Percentiles rank a stretch among this genome's conserved stretches.
Conservation (phyloP, 2,888 invertebrate genomes). For the Zele albiditarsus region DNA sequence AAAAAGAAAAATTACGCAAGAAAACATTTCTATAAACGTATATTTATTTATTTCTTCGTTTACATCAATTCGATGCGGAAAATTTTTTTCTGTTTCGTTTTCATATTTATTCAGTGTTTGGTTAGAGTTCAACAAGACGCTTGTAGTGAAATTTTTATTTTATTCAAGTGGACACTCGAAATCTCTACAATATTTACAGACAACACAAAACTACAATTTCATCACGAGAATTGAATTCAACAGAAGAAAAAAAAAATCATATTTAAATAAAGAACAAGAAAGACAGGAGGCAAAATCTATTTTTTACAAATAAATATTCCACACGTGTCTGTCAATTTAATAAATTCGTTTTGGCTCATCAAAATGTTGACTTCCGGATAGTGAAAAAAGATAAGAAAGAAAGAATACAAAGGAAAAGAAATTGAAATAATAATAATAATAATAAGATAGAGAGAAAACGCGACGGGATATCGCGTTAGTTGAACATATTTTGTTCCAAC, state of each 20-base stretch:
- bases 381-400: not conserved
- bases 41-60: not conserved
- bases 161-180: constrained; percentile 43
- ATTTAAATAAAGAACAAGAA: not conserved
- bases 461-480: constrained; percentile 58
- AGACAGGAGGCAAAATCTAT: constrained; percentile 21
- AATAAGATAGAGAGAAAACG: constrained; percentile 40
- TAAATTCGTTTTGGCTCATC: constrained; percentile 10
- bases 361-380: constrained; percentile 5
- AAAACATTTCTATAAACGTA: not conserved
- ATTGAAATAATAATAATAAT: not conserved
- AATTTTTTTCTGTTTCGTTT: not conserved
- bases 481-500: constrained; percentile 55
- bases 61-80: not conserved
- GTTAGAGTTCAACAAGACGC: constrained; percentile 24
- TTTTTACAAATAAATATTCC: constrained; percentile 38
- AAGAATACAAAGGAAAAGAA: not conserved
- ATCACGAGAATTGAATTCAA: constrained; percentile 42
- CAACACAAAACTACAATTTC: constrained; percentile 50
- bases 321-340: constrained; percentile 1
- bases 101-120: not conserved
- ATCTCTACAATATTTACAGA: constrained; percentile 61
- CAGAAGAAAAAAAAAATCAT: constrained; percentile 23
- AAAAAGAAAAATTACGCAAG: not conserved
- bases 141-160: constrained; percentile 53